phyloP scores from a whole-genome alignment of 2,113 vertebrate genomes.

The Ornithorhynchus anatinus region DNA sequence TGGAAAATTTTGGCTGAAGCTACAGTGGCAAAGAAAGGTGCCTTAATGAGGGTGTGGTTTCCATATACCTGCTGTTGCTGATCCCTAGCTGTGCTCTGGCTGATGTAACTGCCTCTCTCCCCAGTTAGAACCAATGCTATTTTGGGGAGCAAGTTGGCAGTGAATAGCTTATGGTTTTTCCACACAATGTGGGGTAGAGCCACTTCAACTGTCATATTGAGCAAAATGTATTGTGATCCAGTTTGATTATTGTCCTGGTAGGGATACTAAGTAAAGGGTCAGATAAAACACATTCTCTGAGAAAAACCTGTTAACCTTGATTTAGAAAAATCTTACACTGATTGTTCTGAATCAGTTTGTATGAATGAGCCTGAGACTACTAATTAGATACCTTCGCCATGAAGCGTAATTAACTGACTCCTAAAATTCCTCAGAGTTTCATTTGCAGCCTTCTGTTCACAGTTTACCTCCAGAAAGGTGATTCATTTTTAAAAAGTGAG shows the following conservation, averaged over 20 bases:
- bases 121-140: no score
- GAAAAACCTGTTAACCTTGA: constrained; percentile 26
- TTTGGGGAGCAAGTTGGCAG: no score
- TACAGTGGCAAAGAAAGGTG: no score
- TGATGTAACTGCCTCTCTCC: no score
- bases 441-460: constrained; percentile 33
- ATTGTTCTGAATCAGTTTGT: constrained; percentile 29
- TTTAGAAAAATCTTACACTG: constrained; percentile 27
- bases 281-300: background rate
- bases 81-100: no score
- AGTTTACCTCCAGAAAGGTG: constrained; percentile 27
- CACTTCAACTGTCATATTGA: no score
- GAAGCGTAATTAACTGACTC: constrained; percentile 46
- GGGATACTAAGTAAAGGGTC: constrained; percentile 2
- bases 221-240: background rate
- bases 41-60: no score
- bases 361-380: constrained; percentile 39
- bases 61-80: no score
- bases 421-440: constrained; percentile 4
- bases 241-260: constrained; percentile 12
- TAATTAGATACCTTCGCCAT: constrained; percentile 51
- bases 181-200: no score
- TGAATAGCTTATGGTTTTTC: no score
- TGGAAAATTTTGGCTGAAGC: no score
- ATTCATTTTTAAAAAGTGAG: constrained; percentile 31